A percentile compares a stretch with the other conserved stretches of the same genome.
Evolutionary conservation across 92 coral and sea anemone genomes (phyloP).

Genomic region (Paragorgia papillata): DNA sequence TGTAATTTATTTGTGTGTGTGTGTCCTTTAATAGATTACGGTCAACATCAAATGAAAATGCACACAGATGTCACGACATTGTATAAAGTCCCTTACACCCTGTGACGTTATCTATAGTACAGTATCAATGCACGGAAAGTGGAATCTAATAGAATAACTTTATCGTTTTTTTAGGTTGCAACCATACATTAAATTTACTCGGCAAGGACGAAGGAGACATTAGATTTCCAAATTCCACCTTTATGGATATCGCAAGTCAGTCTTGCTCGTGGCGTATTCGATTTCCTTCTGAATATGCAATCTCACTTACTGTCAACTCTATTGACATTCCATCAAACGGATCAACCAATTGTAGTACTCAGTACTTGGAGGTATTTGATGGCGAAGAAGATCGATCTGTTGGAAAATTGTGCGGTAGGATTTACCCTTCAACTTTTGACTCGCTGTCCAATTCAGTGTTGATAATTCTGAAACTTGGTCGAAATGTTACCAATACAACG

Average conservation of each 20-base stretch:
- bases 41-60: no score
- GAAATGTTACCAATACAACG: constrained; percentile 11
- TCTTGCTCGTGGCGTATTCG: constrained; percentile 26
- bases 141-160: background rate
- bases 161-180: constrained; percentile 21
- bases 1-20: no score
- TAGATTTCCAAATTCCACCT: constrained; percentile 9
- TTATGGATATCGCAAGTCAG: constrained; percentile 18
- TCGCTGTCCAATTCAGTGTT: constrained; percentile 18
- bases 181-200: background rate
- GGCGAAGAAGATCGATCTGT: background rate
- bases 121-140: no score
- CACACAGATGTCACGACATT: no score
- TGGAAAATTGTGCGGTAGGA: constrained; percentile 10
- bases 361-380: constrained; percentile 7
- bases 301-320: background rate
- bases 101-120: no score
- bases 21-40: no score
- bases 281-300: background rate
- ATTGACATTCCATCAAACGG: constrained; percentile 18
- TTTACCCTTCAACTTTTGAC: background rate
- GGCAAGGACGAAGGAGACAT: constrained; percentile 1
- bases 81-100: no score
- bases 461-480: constrained; percentile 9
- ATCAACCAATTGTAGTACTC: constrained; percentile 1